phyloP scores from a whole-genome alignment of 1,140 invertebrate species.

The Neotoxoptera formosana region DNA sequence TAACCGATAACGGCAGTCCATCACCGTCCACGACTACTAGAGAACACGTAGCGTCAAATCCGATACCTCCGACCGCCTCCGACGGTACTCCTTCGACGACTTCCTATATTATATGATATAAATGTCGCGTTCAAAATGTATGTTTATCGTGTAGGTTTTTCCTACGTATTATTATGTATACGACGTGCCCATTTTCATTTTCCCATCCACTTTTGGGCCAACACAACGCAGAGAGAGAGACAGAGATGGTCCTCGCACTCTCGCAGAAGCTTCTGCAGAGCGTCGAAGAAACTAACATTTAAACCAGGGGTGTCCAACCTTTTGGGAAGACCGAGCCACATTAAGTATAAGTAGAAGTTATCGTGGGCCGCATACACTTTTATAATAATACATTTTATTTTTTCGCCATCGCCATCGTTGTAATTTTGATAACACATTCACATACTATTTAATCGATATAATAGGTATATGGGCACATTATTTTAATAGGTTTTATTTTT shows the following conservation, averaged over 20 bases:
- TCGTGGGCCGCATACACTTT: too few species aligned
- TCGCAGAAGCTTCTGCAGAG: background rate
- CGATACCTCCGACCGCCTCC: slow-evolving; percentile 78
- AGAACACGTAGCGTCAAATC: slow-evolving; percentile 97
- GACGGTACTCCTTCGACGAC: slow-evolving; percentile 69
- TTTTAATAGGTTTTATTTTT: too few species aligned
- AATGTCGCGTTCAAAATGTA: background rate
- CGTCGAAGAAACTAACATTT: background rate
- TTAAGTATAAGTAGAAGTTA: too few species aligned
- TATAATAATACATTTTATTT: too few species aligned
- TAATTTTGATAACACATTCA: too few species aligned
- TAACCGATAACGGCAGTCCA: slow-evolving; percentile 77
- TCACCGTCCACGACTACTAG: slow-evolving; percentile 81
- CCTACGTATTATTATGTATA: background rate
- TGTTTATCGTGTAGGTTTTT: background rate
- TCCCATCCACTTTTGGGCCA: background rate
- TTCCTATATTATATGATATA: slow-evolving; percentile 66
- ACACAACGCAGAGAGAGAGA: background rate
- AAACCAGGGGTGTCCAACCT: too few species aligned
- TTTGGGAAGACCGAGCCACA: too few species aligned
- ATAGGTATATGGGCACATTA: too few species aligned
- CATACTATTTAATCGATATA: too few species aligned
- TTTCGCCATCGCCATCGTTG: too few species aligned
- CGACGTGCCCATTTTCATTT: background rate
- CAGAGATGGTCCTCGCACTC: background rate